Percentiles rank a stretch among this genome's conserved stretches.
phyloP scores from a whole-genome alignment of 2,797 vertebrate species.

The Heteromormyrus szaboi region DNA sequence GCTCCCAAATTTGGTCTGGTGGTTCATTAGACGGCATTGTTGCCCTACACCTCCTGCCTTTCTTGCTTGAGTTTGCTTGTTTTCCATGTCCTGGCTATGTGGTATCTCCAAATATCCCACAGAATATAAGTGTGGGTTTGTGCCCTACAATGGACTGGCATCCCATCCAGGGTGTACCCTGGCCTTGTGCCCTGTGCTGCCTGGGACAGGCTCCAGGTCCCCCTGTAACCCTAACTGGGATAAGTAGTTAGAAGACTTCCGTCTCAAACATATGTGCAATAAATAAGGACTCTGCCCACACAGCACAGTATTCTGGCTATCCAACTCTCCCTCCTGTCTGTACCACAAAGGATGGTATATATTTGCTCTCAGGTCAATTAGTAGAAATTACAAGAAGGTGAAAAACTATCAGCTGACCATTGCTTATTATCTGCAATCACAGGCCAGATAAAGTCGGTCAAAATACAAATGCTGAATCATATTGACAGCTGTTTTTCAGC shows the following conservation, averaged over 20 bases:
- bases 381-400: neutral
- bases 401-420: neutral
- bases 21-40: neutral
- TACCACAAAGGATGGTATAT: neutral
- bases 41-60: neutral
- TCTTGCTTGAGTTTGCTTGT: neutral
- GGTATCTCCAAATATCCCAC: neutral
- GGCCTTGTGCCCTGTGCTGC: neutral
- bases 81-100: neutral
- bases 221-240: neutral
- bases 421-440: neutral
- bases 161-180: neutral
- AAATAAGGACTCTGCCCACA: neutral
- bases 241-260: neutral
- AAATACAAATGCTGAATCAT: constrained; percentile 1
- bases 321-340: neutral
- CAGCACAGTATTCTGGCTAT: neutral
- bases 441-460: neutral
- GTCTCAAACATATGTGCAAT: neutral
- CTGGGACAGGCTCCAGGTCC: neutral
- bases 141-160: neutral
- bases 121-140: neutral
- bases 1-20: neutral
- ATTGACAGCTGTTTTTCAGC: constrained; percentile 1
- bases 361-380: neutral